Evolutionary conservation across 2,113 vertebrate species (phyloP), one percentile per base, ranked within the genome.

Genomic region (Chinchilla lanigera): DNA sequence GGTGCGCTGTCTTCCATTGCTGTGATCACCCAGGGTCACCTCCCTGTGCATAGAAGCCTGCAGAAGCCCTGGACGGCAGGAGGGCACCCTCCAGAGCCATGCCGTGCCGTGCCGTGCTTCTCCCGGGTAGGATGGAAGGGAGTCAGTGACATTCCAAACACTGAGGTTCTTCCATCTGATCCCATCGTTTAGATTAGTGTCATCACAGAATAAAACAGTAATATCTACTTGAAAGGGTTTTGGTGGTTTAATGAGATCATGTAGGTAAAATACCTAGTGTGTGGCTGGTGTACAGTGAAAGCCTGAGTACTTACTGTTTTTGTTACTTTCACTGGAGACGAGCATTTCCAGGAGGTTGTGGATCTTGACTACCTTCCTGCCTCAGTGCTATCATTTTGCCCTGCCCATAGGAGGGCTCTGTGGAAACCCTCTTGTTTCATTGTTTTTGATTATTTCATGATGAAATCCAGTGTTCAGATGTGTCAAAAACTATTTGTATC

Each of bases 401-500:
- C 38, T 86, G 54, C 47, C 35, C 52, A 35, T 10, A 38, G 24
- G 56, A 63, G 71, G 65, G 30, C 38, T 95, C 1, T 50, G 13
- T 63, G 73, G 78, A 24, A 61, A 41, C 20, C 8, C 28, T 33
- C 67, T 38, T 41, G 22, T 93, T 95, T 82, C 50, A 50, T 38
- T 86, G 28, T 35, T 83, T 93, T 90, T 88, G 67, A 50, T 93
- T 86, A 93, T 93, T 93, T 87, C 78, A n/a, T 38, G 84, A 84
- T 86, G 52, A 67, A 56, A 78, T 82, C 58, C 33, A 58, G 11
- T 65, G 35, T 94, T 54, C 52, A 71, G 89, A 85, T 56, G n/a
- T 92, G 85, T 92, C 93, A 83, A 83, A 85, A 93, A 41, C 8
- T 44, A 81, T 85, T 85, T 38, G 20, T 38, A 61, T 50, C 67